These are phyloP conservation scores for Helobdella robusta DNA, from an alignment of 2,888 invertebrate species.

Conservation along the genomic window DNA sequence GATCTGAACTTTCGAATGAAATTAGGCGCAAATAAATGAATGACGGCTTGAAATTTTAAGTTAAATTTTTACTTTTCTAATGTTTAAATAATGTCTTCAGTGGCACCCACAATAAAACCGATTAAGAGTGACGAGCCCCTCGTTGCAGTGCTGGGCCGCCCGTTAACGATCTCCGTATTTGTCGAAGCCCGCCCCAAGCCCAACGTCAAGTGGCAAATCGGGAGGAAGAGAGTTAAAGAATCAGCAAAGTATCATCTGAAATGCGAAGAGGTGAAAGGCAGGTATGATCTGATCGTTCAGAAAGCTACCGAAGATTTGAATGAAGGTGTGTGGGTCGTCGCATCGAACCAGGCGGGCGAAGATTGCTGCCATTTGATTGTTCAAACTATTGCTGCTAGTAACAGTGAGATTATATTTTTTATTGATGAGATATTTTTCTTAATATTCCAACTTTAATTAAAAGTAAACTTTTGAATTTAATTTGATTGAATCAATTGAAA, in stretches of 20 bases:
- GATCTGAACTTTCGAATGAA: no score
- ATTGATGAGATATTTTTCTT: neutral
- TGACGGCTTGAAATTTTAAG: no score
- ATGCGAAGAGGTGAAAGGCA: neutral
- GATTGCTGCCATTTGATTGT: conserved; percentile 25
- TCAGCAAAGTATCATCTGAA: conserved; percentile 13
- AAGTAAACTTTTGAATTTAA: neutral
- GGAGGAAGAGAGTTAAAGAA: conserved; percentile 21
- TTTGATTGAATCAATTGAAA: no score
- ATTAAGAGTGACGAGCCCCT: no score
- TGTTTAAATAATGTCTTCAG: no score
- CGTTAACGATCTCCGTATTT: conserved; percentile 17
- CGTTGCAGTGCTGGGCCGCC: conserved; percentile 1
- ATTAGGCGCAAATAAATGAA: no score
- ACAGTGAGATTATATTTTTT: neutral
- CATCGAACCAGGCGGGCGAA: conserved; percentile 20
- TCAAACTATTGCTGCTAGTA: neutral
- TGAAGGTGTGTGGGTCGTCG: conserved; percentile 26
- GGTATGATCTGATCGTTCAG: conserved; percentile 7
- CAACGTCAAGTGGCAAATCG: conserved; percentile 22
- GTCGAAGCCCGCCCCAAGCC: conserved; percentile 12
- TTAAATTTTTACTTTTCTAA: no score
- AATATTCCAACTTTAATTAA: neutral
- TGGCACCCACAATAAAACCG: no score
- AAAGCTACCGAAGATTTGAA: conserved; percentile 21